Conservation (phyloP, 2,888 invertebrate genomes). For the Pomacea canaliculata region DNA sequence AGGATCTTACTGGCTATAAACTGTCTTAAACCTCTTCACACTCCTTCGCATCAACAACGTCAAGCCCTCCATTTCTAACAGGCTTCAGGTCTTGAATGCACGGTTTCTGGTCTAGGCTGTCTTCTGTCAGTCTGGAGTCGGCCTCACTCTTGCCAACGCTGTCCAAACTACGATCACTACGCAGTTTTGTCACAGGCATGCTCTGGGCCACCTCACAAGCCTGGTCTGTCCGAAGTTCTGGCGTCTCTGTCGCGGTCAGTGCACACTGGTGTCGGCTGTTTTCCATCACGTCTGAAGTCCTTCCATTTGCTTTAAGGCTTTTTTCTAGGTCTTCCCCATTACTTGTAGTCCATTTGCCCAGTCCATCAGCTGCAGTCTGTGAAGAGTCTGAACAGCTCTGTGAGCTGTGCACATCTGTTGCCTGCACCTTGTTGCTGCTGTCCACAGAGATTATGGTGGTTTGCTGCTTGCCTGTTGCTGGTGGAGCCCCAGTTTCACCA, state of each 20-base stretch:
- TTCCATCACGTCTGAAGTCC: slow-evolving; percentile 8
- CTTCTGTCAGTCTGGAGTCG: slow-evolving; percentile 5
- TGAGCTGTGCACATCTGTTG: slow-evolving; percentile 11
- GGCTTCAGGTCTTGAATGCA: slow-evolving; percentile 14
- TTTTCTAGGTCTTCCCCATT: slow-evolving; percentile 7
- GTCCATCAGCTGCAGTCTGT: slow-evolving; percentile 4
- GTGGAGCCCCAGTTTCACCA: neutral
- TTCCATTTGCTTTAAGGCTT: slow-evolving; percentile 17
- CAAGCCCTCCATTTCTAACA: slow-evolving; percentile 18
- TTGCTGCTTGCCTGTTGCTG: slow-evolving; percentile 11
- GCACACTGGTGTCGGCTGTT: slow-evolving; percentile 15
- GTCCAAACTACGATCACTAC: neutral
- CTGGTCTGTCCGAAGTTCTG: slow-evolving; percentile 24
- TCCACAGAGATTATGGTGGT: neutral
- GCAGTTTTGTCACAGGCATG: slow-evolving; percentile 10
- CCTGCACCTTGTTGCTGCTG: slow-evolving; percentile 16
- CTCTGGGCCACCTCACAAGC: slow-evolving; percentile 16
- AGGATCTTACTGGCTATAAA: too few species aligned
- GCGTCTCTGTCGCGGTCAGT: slow-evolving; percentile 15
- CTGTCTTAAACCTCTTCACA: too few species aligned
- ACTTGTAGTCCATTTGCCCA: slow-evolving; percentile 16
- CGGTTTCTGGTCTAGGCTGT: slow-evolving; percentile 6
- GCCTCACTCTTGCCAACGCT: neutral
- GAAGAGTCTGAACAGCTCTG: slow-evolving; percentile 7
- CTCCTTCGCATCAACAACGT: neutral